These are phyloP conservation scores for Zeuzera pyrina DNA, from an alignment of 2,888 invertebrate species.

Conservation along the genomic window DNA sequence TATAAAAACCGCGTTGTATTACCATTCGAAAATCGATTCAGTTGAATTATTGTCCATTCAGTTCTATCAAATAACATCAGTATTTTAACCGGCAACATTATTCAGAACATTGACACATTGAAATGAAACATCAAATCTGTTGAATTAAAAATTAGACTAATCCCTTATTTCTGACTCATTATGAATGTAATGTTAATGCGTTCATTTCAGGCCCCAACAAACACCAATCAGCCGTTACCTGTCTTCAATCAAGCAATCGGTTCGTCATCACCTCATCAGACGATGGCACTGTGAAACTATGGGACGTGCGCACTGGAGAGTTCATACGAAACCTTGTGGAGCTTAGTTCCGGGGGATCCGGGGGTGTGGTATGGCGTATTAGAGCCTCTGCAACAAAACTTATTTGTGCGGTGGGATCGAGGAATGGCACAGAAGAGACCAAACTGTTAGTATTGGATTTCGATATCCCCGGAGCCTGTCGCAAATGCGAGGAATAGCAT, in stretches of 20 bases:
- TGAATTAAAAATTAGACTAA: too few species aligned
- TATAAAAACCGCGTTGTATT: too few species aligned
- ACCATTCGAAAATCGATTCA: too few species aligned
- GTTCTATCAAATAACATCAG: too few species aligned
- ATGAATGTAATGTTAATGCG: too few species aligned
- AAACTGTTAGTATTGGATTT: slow-evolving; percentile 98
- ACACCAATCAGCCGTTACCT: slow-evolving; percentile 98
- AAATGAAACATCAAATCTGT: too few species aligned
- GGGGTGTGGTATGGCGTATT: slow-evolving; percentile 99
- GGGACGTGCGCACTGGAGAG: slow-evolving; percentile 97
- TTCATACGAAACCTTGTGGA: slow-evolving; percentile 97
- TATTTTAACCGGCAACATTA: too few species aligned
- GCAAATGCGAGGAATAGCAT: slow-evolving; percentile 72
- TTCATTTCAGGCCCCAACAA: slow-evolving; percentile 87
- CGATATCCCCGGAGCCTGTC: slow-evolving; percentile 84
- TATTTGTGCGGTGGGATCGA: slow-evolving; percentile 98
- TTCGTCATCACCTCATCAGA: slow-evolving; percentile 99
- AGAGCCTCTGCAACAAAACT: slow-evolving; percentile 95
- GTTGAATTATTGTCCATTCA: too few species aligned
- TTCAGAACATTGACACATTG: too few species aligned
- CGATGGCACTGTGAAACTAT: slow-evolving; percentile 98
- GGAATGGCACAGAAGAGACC: slow-evolving; percentile 99
- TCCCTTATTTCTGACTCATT: too few species aligned
- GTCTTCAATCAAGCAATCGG: slow-evolving; percentile 96
- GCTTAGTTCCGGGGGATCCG: slow-evolving; percentile 94